Conservation (phyloP, 2,797 vertebrate genomes). For the Schizopygopsis malacanthus region DNA sequence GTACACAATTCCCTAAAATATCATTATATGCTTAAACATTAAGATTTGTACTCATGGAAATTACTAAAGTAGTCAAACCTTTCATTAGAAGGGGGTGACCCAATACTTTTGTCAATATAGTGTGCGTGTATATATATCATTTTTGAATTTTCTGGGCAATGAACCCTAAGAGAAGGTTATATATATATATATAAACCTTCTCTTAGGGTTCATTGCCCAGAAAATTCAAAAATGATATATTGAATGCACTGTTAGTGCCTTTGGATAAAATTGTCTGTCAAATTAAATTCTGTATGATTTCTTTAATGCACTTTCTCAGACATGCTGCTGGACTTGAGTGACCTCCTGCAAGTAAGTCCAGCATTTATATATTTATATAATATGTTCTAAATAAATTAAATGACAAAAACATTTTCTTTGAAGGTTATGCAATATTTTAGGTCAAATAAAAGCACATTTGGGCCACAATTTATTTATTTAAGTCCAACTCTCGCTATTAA, state of each 20-base stretch:
- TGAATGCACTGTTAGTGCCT: neutral
- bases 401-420: neutral
- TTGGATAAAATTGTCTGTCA: neutral
- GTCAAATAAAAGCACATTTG: neutral
- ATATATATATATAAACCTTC: neutral
- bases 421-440: neutral
- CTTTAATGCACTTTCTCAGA: conserved; percentile 78
- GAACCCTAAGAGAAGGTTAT: too few relatives aligned
- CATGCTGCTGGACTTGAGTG: conserved; percentile 97
- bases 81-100: too few relatives aligned
- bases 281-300: neutral
- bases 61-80: too few relatives aligned
- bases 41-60: too few relatives aligned
- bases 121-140: too few relatives aligned
- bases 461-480: neutral
- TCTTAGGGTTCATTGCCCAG: neutral
- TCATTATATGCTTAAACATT: too few relatives aligned
- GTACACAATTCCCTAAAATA: too few relatives aligned
- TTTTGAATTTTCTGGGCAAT: too few relatives aligned
- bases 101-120: too few relatives aligned
- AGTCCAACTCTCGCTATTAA: neutral
- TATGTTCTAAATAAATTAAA: neutral
- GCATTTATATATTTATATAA: neutral
- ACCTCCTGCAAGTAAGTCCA: conserved; percentile 89
- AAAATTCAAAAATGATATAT: neutral